phyloP scores from a whole-genome alignment of 2,797 vertebrate species.

The Todus mexicanus region DNA sequence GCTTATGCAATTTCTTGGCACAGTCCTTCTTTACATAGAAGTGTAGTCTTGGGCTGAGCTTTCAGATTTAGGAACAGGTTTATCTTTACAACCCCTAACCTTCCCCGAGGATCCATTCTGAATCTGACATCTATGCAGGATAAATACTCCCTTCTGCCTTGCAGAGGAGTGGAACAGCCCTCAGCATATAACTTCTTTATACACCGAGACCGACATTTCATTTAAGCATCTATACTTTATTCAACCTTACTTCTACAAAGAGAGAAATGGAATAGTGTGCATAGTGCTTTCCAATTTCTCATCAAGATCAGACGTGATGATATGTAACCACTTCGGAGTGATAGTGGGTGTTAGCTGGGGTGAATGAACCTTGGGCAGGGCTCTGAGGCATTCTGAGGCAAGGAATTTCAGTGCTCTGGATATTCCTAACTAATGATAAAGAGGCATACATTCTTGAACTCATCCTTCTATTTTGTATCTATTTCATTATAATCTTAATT shows the following conservation, averaged over 20 bases:
- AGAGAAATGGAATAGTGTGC: constrained; percentile 17
- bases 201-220: background rate
- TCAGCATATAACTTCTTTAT: constrained; percentile 40
- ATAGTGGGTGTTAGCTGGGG: constrained; percentile 50
- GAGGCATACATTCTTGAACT: constrained; percentile 1
- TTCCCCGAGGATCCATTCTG: constrained; percentile 38
- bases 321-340: constrained; percentile 28
- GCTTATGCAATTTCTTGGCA: constrained; percentile 65
- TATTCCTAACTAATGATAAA: constrained; percentile 35
- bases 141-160: constrained; percentile 45
- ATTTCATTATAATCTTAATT: constrained; percentile 55
- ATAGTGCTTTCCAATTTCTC: constrained; percentile 46
- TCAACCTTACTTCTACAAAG: constrained; percentile 30
- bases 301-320: constrained; percentile 61
- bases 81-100: constrained; percentile 43
- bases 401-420: constrained; percentile 45
- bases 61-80: constrained; percentile 64
- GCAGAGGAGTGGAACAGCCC: constrained; percentile 6
- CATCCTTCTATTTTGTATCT: constrained; percentile 48
- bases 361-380: constrained; percentile 57
- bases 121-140: constrained; percentile 19
- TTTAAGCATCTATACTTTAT: constrained; percentile 21
- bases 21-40: constrained; percentile 8
- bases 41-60: constrained; percentile 35
- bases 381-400: constrained; percentile 43